Evolutionary conservation across 2,797 vertebrate genomes (phyloP).

Genomic region (Gobionotothen gibberifrons): DNA sequence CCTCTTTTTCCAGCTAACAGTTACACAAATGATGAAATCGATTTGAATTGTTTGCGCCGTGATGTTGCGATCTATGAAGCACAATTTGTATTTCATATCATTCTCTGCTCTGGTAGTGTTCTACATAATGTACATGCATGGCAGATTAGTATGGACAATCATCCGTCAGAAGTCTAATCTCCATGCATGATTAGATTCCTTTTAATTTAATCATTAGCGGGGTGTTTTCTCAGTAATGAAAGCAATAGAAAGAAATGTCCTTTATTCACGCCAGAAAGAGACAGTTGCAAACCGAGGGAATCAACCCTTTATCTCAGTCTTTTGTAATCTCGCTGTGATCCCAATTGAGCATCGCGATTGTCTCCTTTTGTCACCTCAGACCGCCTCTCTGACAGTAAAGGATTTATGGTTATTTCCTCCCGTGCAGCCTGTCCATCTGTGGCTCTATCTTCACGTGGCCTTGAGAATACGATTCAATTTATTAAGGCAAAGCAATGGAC

Average conservation of each 20-base stretch:
- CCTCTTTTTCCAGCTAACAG: conserved; percentile 28
- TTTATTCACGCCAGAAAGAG: conserved; percentile 33
- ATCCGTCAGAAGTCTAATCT: conserved; percentile 35
- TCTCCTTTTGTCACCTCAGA: conserved; percentile 92
- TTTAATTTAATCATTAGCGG: conserved; percentile 39
- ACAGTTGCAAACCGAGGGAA: conserved; percentile 46
- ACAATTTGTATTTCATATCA: conserved; percentile 34
- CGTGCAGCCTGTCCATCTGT: conserved; percentile 93
- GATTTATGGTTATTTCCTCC: conserved; percentile 99
- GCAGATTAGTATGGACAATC: conserved; percentile 30
- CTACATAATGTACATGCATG: conserved; percentile 3
- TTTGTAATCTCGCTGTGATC: conserved; percentile 66
- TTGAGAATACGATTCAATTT: conserved; percentile 99
- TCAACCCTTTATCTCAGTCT: conserved; percentile 58
- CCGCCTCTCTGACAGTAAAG: conserved; percentile 93
- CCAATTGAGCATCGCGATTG: conserved; percentile 70
- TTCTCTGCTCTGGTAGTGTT: not conserved
- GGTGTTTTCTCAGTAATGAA: conserved; percentile 35
- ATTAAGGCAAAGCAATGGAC: conserved; percentile 99
- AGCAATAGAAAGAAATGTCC: conserved; percentile 32
- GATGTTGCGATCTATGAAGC: conserved; percentile 38
- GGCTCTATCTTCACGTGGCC: conserved; percentile 97
- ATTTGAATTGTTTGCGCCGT: conserved; percentile 45
- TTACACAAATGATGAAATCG: conserved; percentile 58
- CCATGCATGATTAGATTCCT: conserved; percentile 38